phyloP scores from a whole-genome alignment of 1,140 invertebrate species.

The Eufriesea mexicana region DNA sequence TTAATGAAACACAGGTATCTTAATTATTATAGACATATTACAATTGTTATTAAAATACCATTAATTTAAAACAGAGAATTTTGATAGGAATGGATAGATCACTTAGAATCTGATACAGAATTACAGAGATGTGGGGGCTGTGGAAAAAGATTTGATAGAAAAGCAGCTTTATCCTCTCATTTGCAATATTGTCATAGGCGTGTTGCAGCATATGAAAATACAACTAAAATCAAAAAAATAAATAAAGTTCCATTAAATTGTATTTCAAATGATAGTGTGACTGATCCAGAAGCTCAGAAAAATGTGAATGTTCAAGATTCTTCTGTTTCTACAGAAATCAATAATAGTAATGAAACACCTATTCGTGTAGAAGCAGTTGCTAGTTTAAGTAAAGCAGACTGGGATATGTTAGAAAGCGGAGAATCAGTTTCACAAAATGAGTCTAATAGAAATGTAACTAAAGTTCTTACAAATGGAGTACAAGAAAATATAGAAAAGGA shows the following conservation, averaged over 20 bases:
- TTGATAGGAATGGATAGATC: conserved; percentile 82
- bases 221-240: conserved; percentile 38
- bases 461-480: neutral
- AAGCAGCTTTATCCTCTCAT: conserved; percentile 86
- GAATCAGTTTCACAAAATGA: neutral
- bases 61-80: conserved; percentile 23
- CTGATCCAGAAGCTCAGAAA: neutral
- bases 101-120: conserved; percentile 83
- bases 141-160: conserved; percentile 86
- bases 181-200: conserved; percentile 81
- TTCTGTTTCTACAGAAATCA: conserved; percentile 20
- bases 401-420: conserved; percentile 58
- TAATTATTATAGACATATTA: neutral
- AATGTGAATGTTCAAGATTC: neutral
- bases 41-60: neutral
- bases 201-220: conserved; percentile 71
- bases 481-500: neutral
- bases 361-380: conserved; percentile 58
- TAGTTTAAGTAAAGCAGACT: conserved; percentile 61
- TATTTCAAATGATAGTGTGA: neutral
- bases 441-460: neutral
- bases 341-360: conserved; percentile 40
- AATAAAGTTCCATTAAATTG: conserved; percentile 38
- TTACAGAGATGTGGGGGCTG: conserved; percentile 86
- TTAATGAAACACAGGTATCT: conserved; percentile 47